Conservation (phyloP, 2,113 vertebrate genomes). For the Phaethornis superciliosus region DNA sequence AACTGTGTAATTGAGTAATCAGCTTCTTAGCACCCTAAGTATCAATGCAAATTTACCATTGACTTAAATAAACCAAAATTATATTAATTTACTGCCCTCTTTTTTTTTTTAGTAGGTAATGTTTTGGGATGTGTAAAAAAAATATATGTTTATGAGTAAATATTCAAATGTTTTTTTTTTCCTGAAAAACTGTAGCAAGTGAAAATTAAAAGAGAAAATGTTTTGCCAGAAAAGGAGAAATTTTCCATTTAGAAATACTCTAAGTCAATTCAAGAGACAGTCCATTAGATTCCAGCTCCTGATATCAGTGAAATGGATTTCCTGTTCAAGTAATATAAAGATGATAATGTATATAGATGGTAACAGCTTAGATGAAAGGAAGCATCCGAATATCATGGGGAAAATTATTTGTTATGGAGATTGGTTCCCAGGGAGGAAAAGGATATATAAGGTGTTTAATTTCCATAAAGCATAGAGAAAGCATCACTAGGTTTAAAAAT, state of each 20-base stretch:
- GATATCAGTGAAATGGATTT: background rate
- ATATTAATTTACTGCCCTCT: accelerated
- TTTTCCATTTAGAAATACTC: background rate
- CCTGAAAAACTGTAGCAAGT: background rate
- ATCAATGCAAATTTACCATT: background rate
- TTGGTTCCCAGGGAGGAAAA: background rate
- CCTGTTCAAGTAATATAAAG: background rate
- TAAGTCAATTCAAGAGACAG: background rate
- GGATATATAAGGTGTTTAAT: background rate
- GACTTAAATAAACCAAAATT: background rate
- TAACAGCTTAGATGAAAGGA: background rate
- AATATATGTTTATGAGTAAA: background rate
- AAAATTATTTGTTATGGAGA: background rate
- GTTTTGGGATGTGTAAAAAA: background rate
- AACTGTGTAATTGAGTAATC: background rate
- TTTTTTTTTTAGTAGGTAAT: background rate
- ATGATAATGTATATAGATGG: background rate
- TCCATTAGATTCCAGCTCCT: background rate
- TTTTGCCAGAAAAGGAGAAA: background rate
- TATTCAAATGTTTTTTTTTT: background rate
- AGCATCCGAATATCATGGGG: background rate
- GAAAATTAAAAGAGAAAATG: background rate
- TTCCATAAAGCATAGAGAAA: background rate
- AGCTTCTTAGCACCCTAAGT: background rate
- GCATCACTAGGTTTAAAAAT: background rate